phyloP scores from a whole-genome alignment of 2,888 invertebrate genomes.

The Nysson spinosus region DNA sequence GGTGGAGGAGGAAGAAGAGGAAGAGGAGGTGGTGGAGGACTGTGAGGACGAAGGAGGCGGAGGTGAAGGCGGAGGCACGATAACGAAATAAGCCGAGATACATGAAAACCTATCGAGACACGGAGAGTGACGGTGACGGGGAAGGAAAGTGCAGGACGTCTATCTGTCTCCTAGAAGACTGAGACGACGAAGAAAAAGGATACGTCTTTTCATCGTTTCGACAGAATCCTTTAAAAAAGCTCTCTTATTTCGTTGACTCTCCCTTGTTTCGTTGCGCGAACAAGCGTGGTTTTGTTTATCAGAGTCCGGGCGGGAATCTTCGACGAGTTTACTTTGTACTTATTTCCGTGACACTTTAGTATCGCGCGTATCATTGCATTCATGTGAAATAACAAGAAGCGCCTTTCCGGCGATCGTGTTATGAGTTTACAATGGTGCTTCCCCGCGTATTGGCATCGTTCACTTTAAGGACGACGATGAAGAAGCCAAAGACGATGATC shows the following conservation, averaged over 20 bases:
- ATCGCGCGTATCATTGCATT: too few species aligned
- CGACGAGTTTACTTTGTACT: background rate
- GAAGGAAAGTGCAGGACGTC: slow-evolving; percentile 38
- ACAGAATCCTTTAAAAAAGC: background rate
- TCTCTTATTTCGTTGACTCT: background rate
- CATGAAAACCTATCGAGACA: slow-evolving; percentile 60
- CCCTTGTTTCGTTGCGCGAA: background rate
- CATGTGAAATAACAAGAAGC: too few species aligned
- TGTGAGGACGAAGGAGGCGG: slow-evolving; percentile 50
- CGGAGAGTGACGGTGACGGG: slow-evolving; percentile 52
- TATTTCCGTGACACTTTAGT: background rate
- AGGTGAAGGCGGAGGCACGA: slow-evolving; percentile 59
- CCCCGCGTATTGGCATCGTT: slow-evolving; percentile 24
- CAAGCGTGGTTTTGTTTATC: background rate
- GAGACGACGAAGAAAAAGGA: slow-evolving; percentile 2
- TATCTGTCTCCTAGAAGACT: slow-evolving; percentile 3
- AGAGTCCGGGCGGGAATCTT: background rate
- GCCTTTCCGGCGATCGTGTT: slow-evolving; percentile 16
- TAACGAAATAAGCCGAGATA: slow-evolving; percentile 63
- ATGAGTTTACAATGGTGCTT: slow-evolving; percentile 52
- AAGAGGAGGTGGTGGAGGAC: slow-evolving; percentile 40
- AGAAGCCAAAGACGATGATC: slow-evolving; percentile 37
- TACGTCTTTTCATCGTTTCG: background rate
- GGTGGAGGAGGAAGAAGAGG: slow-evolving; percentile 34
- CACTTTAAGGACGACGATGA: slow-evolving; percentile 25